Percentiles rank a stretch among this genome's conserved stretches.
Evolutionary conservation across 2,888 invertebrate species (phyloP).

Genomic region (Microctonus brassicae): DNA sequence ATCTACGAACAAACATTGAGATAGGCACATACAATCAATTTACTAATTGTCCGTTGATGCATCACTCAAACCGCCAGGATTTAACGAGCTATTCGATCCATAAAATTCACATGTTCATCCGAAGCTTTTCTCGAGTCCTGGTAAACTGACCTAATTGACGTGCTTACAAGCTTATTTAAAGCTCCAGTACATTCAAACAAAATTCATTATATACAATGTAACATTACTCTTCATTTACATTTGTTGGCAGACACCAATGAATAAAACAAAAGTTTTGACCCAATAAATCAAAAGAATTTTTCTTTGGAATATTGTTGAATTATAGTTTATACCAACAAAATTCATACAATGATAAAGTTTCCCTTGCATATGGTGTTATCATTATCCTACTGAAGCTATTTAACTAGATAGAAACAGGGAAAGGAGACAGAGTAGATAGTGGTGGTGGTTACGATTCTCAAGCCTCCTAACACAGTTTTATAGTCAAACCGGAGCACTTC

Average conservation of each 20-base stretch:
- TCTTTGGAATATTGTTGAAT: neutral
- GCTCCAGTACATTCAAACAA: neutral
- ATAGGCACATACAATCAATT: neutral
- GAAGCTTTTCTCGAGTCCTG: neutral
- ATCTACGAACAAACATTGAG: neutral
- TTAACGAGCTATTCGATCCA: neutral
- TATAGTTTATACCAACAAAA: neutral
- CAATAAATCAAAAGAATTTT: neutral
- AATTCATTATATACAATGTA: neutral
- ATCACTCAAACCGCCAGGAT: neutral
- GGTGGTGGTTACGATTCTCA: neutral
- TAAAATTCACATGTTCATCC: neutral
- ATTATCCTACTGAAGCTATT: conserved; percentile 13
- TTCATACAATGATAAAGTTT: neutral
- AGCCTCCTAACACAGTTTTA: neutral
- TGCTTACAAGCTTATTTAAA: neutral
- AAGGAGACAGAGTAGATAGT: neutral
- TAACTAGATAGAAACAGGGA: conserved; percentile 19
- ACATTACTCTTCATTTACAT: neutral
- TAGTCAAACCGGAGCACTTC: neutral
- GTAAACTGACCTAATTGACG: neutral
- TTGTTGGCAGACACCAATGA: neutral
- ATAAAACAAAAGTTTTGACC: neutral
- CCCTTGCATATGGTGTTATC: conserved; percentile 8
- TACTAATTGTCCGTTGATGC: neutral